These are phyloP conservation scores for Eptatretus atami DNA, from an alignment of 2,797 vertebrate genomes.

Conservation along the genomic window DNA sequence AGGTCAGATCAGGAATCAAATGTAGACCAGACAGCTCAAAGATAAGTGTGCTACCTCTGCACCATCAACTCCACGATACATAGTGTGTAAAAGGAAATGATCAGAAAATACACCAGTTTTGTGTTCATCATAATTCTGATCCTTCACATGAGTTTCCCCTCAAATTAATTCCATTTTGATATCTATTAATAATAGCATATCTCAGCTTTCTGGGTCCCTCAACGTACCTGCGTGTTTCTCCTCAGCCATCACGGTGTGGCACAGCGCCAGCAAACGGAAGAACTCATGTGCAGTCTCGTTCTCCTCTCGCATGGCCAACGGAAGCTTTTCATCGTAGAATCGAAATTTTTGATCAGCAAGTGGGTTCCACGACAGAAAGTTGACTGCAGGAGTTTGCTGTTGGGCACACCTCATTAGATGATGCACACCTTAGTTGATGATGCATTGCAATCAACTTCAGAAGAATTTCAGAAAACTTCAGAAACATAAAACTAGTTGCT, in stretches of 20 bases:
- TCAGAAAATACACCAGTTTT: not conserved
- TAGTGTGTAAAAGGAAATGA: not conserved
- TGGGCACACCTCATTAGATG: too few relatives aligned
- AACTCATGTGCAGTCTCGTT: conserved; percentile 22
- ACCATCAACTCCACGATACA: not conserved
- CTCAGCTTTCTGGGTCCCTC: not conserved
- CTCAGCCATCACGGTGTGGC: conserved; percentile 69
- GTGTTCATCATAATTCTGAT: too few relatives aligned
- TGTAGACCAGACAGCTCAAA: conserved; percentile 2
- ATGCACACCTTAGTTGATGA: too few relatives aligned
- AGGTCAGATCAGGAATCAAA: not conserved
- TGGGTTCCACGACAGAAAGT: too few relatives aligned
- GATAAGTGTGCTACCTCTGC: not conserved
- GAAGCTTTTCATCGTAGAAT: conserved; percentile 41
- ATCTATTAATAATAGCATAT: not conserved
- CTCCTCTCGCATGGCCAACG: conserved; percentile 23
- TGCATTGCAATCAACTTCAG: too few relatives aligned
- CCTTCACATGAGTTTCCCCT: too few relatives aligned
- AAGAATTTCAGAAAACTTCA: too few relatives aligned
- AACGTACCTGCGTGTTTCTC: conserved; percentile 43
- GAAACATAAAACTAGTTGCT: too few relatives aligned
- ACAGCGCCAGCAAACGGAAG: conserved; percentile 49
- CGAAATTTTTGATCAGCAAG: conserved; percentile 40
- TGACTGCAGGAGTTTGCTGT: too few relatives aligned
- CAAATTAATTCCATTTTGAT: too few relatives aligned